Evolutionary conservation across 2,113 vertebrate species (phyloP), one percentile per base, ranked within the genome.

Genomic region (Nothoprocta perdicaria): DNA sequence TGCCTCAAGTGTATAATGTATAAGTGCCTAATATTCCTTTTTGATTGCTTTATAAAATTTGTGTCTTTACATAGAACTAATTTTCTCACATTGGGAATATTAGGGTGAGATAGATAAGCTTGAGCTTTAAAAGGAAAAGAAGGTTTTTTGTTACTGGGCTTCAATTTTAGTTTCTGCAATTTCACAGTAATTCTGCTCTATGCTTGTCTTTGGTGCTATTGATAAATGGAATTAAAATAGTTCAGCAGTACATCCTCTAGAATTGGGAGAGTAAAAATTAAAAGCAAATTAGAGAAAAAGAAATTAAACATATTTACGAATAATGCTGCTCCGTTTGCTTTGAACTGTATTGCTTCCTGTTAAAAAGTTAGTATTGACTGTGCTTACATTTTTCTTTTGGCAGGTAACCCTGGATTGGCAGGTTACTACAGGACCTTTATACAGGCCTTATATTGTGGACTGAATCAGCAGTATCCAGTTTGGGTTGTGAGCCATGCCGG

Each of bases 401-500:
- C 97, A 99, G 99, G 99, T 94, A 99, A 99, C 90, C 99, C 99
- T 60, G 98, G 99, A 57, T 89, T 99, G 23, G 96, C 98, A 68
- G 97, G 98, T 78, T 98, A 98, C 95, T 99, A 99, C 89, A 96
- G 89, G 67, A 98, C 98, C 63, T 99, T 99, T 96, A 98, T 98
- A 96, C 97, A 98, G 94, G 97, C 97, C 4, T 96, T 99, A 45
- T 98, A 99, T 93, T 93, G 96, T 63, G 86, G 87, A 66, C 97
- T 98, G 80, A 97, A 97, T 22, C 92, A 86, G 80, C 93, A 79
- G 43, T 98, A 98, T 97, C 99, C 99, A 0, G 98, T 99, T 38
- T 99, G 99, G 99, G 97, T 97, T 14, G 97, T 99, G 43, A 98
- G 98, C 95, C 99, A 99, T 33, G 99, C 98, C 3, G 99, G 99